Conservation (phyloP, 2,888 invertebrate genomes). For the Spisula subtruncata region DNA sequence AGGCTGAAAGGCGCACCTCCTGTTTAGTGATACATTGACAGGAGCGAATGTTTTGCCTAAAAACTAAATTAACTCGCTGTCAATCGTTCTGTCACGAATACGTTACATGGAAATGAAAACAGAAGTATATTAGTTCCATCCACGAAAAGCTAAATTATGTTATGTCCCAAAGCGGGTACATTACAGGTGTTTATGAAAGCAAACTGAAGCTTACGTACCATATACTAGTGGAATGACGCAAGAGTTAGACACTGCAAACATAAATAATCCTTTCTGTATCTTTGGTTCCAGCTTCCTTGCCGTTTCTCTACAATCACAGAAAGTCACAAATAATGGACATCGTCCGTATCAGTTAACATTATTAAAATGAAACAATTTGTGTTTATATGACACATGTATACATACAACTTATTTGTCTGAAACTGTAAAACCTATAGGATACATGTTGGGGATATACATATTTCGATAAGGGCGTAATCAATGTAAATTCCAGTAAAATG, state of each 20-base stretch:
- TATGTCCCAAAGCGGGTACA: neutral
- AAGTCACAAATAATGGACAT: neutral
- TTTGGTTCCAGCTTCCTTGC: constrained; percentile 92
- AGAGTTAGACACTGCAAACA: constrained; percentile 98
- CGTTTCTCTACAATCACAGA: constrained; percentile 90
- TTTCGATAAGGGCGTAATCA: no score
- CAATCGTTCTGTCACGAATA: neutral
- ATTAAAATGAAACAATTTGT: no score
- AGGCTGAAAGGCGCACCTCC: neutral
- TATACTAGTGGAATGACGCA: constrained; percentile 99
- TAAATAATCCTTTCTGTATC: constrained; percentile 94
- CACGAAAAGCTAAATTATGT: neutral
- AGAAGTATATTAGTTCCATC: no score
- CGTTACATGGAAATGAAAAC: neutral
- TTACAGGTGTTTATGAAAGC: no score
- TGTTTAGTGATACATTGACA: neutral
- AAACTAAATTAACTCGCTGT: neutral
- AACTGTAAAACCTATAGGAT: no score
- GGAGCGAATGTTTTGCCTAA: neutral
- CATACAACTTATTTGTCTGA: no score
- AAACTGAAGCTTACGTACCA: constrained; percentile 90
- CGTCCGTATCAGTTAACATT: no score
- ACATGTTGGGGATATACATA: no score
- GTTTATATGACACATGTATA: no score
- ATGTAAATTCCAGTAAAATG: neutral